phyloP scores from a whole-genome alignment of 2,888 invertebrate species.

The Lordiphosa andalusiaca region DNA sequence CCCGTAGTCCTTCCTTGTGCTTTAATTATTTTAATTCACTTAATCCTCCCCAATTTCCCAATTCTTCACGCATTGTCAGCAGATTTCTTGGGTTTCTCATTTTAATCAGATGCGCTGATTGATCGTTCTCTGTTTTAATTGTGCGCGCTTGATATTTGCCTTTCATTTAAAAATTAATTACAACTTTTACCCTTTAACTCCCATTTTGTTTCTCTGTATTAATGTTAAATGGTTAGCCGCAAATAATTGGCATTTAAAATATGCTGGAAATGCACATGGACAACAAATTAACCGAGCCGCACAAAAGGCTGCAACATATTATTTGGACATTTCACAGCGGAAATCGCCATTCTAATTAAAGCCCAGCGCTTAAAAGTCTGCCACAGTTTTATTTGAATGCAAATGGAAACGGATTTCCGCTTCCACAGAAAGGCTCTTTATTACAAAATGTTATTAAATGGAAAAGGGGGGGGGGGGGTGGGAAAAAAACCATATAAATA shows the following conservation, averaged over 20 bases:
- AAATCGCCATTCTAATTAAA: conserved; percentile 35
- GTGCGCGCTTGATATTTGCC: conserved; percentile 52
- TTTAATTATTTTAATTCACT: conserved; percentile 8
- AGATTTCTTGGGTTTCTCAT: conserved; percentile 21
- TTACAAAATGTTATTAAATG: too few relatives aligned
- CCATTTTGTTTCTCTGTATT: conserved; percentile 32
- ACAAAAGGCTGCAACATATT: conserved; percentile 37
- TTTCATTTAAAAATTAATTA: conserved; percentile 73
- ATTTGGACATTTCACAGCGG: conserved; percentile 24
- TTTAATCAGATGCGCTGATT: conserved; percentile 51
- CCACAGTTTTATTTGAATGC: too few relatives aligned
- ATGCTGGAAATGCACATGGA: conserved; percentile 61
- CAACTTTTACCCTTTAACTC: conserved; percentile 22
- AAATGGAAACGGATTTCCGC: too few relatives aligned
- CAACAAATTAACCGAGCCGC: conserved; percentile 59
- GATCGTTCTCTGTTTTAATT: conserved; percentile 42
- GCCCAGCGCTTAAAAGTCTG: too few relatives aligned
- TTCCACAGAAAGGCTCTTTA: too few relatives aligned
- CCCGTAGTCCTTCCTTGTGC: conserved; percentile 45
- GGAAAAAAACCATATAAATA: too few relatives aligned
- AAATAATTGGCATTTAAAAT: conserved; percentile 68
- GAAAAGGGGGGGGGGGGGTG: too few relatives aligned
- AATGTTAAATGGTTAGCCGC: conserved; percentile 57
- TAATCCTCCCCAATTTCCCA: conserved; percentile 33
- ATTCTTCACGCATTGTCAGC: conserved; percentile 38